phyloP scores from a whole-genome alignment of 2,113 vertebrate genomes.

The Gobio gobio region DNA sequence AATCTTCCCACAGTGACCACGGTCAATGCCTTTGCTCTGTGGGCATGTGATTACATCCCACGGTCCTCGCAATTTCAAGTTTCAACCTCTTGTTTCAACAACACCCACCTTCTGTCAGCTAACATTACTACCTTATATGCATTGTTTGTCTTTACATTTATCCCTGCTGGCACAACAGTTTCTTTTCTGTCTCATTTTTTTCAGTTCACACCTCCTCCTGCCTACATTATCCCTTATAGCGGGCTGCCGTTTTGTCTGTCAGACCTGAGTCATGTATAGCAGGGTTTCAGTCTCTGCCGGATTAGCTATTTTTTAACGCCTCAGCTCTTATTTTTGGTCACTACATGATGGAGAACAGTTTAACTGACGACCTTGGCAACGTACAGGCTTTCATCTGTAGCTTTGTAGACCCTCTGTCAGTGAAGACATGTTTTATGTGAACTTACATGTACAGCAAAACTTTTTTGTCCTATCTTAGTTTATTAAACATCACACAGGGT shows the following conservation, averaged over 20 bases:
- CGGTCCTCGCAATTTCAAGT: neutral
- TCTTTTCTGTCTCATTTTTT: slow-evolving; percentile 15
- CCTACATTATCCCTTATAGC: slow-evolving; percentile 28
- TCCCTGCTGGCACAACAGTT: slow-evolving; percentile 28
- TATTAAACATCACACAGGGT: no score
- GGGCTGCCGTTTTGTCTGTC: slow-evolving; percentile 27
- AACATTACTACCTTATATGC: slow-evolving; percentile 20
- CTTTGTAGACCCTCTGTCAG: neutral
- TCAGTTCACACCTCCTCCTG: slow-evolving; percentile 34
- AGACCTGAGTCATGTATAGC: slow-evolving; percentile 28
- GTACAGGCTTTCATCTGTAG: neutral
- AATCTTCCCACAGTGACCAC: slow-evolving; percentile 37
- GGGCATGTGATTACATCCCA: slow-evolving; percentile 25
- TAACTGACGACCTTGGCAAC: neutral
- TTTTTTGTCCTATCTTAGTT: no score
- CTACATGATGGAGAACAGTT: slow-evolving; percentile 9
- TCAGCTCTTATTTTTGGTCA: slow-evolving; percentile 26
- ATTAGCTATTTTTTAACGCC: slow-evolving; percentile 7
- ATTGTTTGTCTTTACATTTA: slow-evolving; percentile 16
- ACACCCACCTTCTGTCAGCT: slow-evolving; percentile 12
- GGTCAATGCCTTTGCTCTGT: slow-evolving; percentile 24
- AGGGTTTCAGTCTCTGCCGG: slow-evolving; percentile 19
- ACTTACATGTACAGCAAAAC: neutral
- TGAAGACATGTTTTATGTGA: neutral
- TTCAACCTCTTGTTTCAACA: slow-evolving; percentile 30